Percentiles rank a stretch among this genome's conserved stretches.
Conservation (phyloP, 2,797 vertebrate species). For the Scolopax rusticola region DNA sequence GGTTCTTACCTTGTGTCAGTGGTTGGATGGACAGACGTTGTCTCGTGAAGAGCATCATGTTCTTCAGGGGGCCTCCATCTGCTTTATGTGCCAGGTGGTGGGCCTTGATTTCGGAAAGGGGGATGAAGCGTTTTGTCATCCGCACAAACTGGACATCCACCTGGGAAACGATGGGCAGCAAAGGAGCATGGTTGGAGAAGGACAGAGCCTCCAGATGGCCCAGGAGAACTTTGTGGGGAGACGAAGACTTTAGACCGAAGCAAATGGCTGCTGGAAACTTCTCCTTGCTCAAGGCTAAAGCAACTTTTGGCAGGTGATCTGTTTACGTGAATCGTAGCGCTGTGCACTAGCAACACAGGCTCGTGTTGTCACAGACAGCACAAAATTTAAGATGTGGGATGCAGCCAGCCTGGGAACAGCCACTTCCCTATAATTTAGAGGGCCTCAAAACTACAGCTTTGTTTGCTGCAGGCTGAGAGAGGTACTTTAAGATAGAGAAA, state of each 20-base stretch:
- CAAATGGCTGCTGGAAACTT: neutral
- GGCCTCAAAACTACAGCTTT: neutral
- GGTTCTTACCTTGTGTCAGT: constrained; percentile 84
- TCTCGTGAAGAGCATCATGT: constrained; percentile 88
- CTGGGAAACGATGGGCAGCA: constrained; percentile 69
- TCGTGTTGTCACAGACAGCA: neutral
- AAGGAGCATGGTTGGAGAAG: neutral
- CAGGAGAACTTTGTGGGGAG: fast-evolving
- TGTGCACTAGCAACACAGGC: neutral
- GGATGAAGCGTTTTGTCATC: constrained; percentile 90
- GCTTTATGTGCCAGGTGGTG: constrained; percentile 86
- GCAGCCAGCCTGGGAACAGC: neutral
- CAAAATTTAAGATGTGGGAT: neutral
- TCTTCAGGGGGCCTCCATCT: constrained; percentile 85
- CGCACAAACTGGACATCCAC: constrained; percentile 94
- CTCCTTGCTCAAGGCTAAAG: neutral
- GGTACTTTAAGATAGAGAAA: neutral
- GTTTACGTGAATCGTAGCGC: neutral
- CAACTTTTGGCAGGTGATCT: neutral
- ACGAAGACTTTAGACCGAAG: neutral
- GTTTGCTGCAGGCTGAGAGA: neutral
- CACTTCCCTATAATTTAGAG: neutral
- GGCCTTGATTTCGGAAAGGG: constrained; percentile 91
- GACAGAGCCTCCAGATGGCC: neutral
- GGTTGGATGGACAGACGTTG: constrained; percentile 93